Evolutionary conservation across 2,797 vertebrate species (phyloP), one percentile per base, ranked within the genome.

Genomic region (Gallinago stenura): DNA sequence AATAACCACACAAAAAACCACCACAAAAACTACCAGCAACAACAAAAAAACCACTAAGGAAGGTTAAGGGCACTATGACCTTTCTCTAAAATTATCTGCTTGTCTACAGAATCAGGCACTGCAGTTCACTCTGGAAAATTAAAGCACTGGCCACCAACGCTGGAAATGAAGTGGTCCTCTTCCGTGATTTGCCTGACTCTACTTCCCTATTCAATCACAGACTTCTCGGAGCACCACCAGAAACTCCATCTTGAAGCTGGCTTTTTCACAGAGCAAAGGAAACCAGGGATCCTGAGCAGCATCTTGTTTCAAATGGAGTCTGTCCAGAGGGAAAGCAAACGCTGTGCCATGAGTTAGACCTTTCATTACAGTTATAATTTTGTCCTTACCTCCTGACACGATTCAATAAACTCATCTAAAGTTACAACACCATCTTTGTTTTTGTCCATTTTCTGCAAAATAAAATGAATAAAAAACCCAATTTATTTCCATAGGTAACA

Each of bases 391-490:
- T 99, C 99, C 95, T 99, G 99, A 95, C 99, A 99, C 1, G 99
- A 99, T 84, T 99, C 97, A 89, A 99, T 97, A 96, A 99, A 99
- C 97, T 99, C 99, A 84, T 99, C 99, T 96, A 99, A 97, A 90
- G 99, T 99, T 96, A 99, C 99, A 78, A 99, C 98, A 64, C 99
- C 99, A 77, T 99, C 99, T 98, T 99, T 99, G 98, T 99, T 99
- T 98, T 99, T 99, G 97, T 99, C 99, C 99, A 99, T 99, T 98
- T 99, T 99, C 99, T 99, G 98, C 82, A 97, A 98, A 94, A 97
- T 54, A 95, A 84, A 94, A 87, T 7, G 10, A 89, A 24, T 88
- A 21, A 71, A 18, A 57, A 28, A 26, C 24, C 11, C 20, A 43
- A 15, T 28, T 45, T 61, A 35, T 65, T 93, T 76, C 54, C 18